Percentiles rank a stretch among this genome's conserved stretches.
These are phyloP conservation scores for Chaetodon auriga DNA, from an alignment of 2,113 vertebrate species.

Conservation along the genomic window DNA sequence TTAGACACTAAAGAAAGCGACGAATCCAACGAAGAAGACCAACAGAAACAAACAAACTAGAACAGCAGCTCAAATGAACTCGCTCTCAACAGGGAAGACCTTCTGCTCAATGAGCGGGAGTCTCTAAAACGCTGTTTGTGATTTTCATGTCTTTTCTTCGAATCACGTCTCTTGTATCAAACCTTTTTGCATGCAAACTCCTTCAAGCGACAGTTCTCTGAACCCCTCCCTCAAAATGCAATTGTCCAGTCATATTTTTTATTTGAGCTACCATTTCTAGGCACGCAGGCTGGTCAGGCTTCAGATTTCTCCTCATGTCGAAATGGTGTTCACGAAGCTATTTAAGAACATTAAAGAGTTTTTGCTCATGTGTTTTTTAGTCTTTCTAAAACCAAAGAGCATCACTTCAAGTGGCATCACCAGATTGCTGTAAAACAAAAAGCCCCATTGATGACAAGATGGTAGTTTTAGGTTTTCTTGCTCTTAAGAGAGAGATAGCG, in stretches of 20 bases:
- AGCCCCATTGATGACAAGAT: not conserved
- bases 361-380: too few relatives aligned
- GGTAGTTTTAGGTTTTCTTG: too few relatives aligned
- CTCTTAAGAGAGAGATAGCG: too few relatives aligned
- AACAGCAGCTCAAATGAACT: not conserved
- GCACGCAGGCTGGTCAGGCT: not conserved
- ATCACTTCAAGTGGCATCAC: not conserved
- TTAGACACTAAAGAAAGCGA: not conserved
- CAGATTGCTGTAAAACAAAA: not conserved
- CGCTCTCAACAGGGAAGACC: not conserved
- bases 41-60: too few relatives aligned
- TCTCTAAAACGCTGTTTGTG: slow-evolving; percentile 9
- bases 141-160: slow-evolving; percentile 3
- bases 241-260: not conserved
- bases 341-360: too few relatives aligned
- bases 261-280: not conserved
- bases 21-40: not conserved
- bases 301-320: not conserved
- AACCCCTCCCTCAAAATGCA: not conserved
- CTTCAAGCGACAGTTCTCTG: too few relatives aligned
- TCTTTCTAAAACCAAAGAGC: not conserved
- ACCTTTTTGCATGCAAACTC: not conserved
- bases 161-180: not conserved
- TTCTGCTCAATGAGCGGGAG: not conserved
- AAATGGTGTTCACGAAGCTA: not conserved